Evolutionary conservation across 2,888 invertebrate genomes (phyloP), one percentile per base, ranked within the genome.

Genomic region (Liopterus haemorrhoidalis): DNA sequence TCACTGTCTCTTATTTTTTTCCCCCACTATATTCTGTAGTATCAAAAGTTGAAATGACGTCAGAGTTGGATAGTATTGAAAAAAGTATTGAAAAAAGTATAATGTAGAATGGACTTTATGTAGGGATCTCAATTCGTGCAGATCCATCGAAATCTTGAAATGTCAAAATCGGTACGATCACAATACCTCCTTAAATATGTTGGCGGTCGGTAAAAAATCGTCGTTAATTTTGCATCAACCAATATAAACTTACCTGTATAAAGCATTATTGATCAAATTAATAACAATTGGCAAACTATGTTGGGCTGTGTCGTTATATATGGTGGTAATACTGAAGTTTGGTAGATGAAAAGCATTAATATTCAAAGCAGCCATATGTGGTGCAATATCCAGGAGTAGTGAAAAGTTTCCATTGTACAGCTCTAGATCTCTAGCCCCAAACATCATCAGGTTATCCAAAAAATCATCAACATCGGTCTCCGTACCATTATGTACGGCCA

Each of bases 251-350:
- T 62, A 83, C 84, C 77, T 79, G 61, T 80, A 79, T 54, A 83
- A 70, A 38, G 78, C 76, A 62, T 86, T 85, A 55, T 79, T 81
- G 54, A 86, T 68, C 41, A 83, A 67, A 65, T 85, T 86, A 33
- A 85, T 66, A 27, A 85, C 70, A 48, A 86, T 79, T 2, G 89
- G 88, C 55, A 89, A 68, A 49, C 85, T 81, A 63, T 89, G 89
- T 36, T 84, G 78, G 57, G 78, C 81, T 0, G 88, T 85, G 59
- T 85, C 85, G 61, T 90, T 90, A 66, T 85, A 85, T 50, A 80
- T 74, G 25, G 81, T 71, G 54, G 78, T 76, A 14, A 82, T 68
- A 49, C 74, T 74, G 39, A 68, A 60, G 39, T 68, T 62, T 22
- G 16, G 31, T 20, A 45, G 15, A 15, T 56, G 52, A 51, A 76